Evolutionary conservation across 2,113 vertebrate species (phyloP).

Genomic region (Peromyscus polionotus): DNA sequence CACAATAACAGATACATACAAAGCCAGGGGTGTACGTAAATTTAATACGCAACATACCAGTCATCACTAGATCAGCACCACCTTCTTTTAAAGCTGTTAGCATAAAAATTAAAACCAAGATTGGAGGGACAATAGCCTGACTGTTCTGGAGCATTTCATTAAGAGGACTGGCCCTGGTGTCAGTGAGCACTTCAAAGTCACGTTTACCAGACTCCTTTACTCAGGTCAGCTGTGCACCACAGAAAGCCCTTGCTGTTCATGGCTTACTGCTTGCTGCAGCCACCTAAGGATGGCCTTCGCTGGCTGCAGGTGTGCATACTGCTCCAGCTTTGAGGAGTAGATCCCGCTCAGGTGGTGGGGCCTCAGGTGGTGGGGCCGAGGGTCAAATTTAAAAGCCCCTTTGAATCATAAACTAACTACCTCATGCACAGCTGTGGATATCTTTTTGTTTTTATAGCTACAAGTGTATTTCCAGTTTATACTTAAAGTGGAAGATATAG

Average conservation of each 20-base stretch:
- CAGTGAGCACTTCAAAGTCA: not conserved
- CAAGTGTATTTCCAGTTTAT: not conserved
- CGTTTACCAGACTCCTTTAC: rapidly evolving
- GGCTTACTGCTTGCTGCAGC: too few species aligned
- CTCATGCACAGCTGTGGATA: rapidly evolving
- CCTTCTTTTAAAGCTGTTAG: conserved; percentile 15
- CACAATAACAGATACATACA: not conserved
- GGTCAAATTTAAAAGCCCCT: not conserved
- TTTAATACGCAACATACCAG: not conserved
- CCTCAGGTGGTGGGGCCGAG: not conserved
- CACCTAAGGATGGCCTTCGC: too few species aligned
- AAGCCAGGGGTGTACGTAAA: not conserved
- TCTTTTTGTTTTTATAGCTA: not conserved
- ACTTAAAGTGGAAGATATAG: not conserved
- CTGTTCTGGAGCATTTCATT: not conserved
- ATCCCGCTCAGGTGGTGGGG: not conserved
- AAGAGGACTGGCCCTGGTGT: not conserved
- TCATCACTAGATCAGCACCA: not conserved
- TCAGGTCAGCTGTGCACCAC: rapidly evolving
- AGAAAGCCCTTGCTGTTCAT: not conserved
- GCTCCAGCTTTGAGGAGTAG: not conserved
- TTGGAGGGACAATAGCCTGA: not conserved
- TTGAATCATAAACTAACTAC: not conserved
- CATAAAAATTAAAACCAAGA: not conserved
- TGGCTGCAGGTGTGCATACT: rapidly evolving